These are phyloP conservation scores for Gisinianus flammeolus DNA, from an alignment of 2,888 invertebrate genomes.

Conservation along the genomic window DNA sequence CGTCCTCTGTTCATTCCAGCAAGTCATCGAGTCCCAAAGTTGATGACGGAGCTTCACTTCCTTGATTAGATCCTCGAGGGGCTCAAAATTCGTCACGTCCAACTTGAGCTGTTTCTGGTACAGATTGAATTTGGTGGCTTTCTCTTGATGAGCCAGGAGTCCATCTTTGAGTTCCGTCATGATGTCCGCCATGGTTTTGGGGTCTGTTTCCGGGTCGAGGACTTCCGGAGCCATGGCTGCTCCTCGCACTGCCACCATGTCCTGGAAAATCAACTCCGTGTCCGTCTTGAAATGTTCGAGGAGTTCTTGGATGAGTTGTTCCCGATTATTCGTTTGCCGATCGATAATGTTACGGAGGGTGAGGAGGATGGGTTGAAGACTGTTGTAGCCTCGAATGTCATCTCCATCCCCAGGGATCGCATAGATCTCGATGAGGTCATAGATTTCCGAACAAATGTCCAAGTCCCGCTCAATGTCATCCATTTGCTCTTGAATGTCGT, in stretches of 20 bases:
- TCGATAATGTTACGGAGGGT: slow-evolving; percentile 73
- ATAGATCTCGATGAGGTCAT: slow-evolving; percentile 83
- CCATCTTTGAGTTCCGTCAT: slow-evolving; percentile 71
- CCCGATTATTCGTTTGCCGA: slow-evolving; percentile 72
- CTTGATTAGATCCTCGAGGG: slow-evolving; percentile 77
- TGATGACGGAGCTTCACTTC: slow-evolving; percentile 80
- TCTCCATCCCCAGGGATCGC: slow-evolving; percentile 75
- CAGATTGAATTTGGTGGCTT: slow-evolving; percentile 75
- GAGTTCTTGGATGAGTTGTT: slow-evolving; percentile 73
- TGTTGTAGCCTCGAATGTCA: slow-evolving; percentile 63
- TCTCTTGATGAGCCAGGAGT: slow-evolving; percentile 70
- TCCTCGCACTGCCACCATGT: slow-evolving; percentile 75
- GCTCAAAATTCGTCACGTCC: slow-evolving; percentile 81
- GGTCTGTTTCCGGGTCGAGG: slow-evolving; percentile 74
- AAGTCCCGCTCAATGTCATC: slow-evolving; percentile 74
- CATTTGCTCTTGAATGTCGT: slow-evolving; percentile 70
- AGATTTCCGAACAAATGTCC: slow-evolving; percentile 79
- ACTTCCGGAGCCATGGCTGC: slow-evolving; percentile 76
- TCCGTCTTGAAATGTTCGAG: slow-evolving; percentile 78
- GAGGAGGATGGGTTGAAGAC: slow-evolving; percentile 61
- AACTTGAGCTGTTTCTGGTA: slow-evolving; percentile 87
- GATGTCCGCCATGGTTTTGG: slow-evolving; percentile 70
- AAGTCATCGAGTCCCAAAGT: slow-evolving; percentile 78
- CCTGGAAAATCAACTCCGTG: slow-evolving; percentile 73
- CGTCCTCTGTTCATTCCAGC: slow-evolving; percentile 73